Base-by-base conservation (phyloP, 2,797 vertebrate species). In the Sebastes baramenuke region DNA sequence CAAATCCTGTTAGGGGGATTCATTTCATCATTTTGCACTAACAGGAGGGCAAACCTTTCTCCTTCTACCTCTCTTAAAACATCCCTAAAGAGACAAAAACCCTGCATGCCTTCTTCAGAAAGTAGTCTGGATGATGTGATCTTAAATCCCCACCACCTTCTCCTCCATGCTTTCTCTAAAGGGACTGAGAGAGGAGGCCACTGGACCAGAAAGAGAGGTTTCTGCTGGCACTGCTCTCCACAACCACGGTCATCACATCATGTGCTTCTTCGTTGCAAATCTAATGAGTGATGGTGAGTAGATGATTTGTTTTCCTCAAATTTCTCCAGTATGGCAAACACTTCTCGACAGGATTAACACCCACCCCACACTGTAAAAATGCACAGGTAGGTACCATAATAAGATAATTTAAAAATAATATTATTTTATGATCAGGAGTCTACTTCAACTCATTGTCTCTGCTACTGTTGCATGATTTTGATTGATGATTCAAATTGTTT, bases 261-360 rank as follows among this genome's bases (percentile, higher is more conserved):
- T 91, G 77, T 81, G 55, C 82, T 88, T 85, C 80, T 49, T 77
- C 3, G 55, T 54, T 72, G 68, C 56, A 84, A 89, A 90, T 87
- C 72, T 66, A 87, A 91, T 90, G 86, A 79, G 5, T 49, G 67
- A 87, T 81, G 75, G 81, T 80, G 85, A 92, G 87, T 83, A 84
- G 64, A 75, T 67, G 78, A 73, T 52, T 81, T 86, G 79, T 88
- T 88, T 88, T 87, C 67, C 76, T 79, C 77, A 65, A 36, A 77
- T 74, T 80, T 88, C 72, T 72, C 36, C 73, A 82, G 56, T 20
- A 60, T 86, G 83, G 86, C 82, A 83, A 79, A 87, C 75, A 72
- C 80, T 80, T 80, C 42, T 68, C 0, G 52, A 75, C 38, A 67
- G 22, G n/a, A 68, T 22, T 38, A 38, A 49, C 67, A 27, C 34